Evolutionary conservation across 2,797 vertebrate genomes (phyloP).

Genomic region (Diplodus puntazzo): DNA sequence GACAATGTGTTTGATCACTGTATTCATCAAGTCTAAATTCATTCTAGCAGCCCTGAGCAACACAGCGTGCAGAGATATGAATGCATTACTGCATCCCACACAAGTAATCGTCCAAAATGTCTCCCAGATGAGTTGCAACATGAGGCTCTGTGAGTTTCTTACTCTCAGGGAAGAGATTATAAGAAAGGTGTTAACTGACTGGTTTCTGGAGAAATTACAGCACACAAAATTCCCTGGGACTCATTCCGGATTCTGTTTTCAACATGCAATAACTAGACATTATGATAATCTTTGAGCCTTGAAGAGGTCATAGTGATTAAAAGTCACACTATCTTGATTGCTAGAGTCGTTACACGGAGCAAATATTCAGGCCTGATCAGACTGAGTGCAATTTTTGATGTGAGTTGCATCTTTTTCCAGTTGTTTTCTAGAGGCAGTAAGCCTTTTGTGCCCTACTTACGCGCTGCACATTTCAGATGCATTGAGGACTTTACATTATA

Average conservation of each 20-base stretch:
- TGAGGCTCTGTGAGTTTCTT: slow-evolving; percentile 17
- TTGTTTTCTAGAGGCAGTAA: no score
- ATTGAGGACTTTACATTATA: no score
- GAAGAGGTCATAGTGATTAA: not conserved
- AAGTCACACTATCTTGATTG: not conserved
- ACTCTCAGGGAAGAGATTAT: slow-evolving; percentile 39
- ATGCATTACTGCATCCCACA: slow-evolving; percentile 61
- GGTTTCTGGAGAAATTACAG: slow-evolving; percentile 48
- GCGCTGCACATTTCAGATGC: no score
- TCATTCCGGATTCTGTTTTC: slow-evolving; percentile 17
- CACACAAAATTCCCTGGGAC: slow-evolving; percentile 9
- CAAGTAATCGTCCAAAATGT: slow-evolving; percentile 58
- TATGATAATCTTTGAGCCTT: not conserved
- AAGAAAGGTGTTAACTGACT: slow-evolving; percentile 52
- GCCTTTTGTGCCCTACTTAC: no score
- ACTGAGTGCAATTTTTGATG: no score
- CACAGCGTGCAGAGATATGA: slow-evolving; percentile 39
- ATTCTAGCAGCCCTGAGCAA: slow-evolving; percentile 33
- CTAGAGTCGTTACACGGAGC: no score
- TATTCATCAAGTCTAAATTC: slow-evolving; percentile 59
- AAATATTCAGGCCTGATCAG: no score
- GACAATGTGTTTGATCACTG: slow-evolving; percentile 40
- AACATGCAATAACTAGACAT: not conserved
- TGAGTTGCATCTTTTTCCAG: no score
- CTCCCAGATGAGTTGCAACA: slow-evolving; percentile 55